Evolutionary conservation across 2,113 vertebrate genomes (phyloP).

Genomic region (Xenus cinereus): DNA sequence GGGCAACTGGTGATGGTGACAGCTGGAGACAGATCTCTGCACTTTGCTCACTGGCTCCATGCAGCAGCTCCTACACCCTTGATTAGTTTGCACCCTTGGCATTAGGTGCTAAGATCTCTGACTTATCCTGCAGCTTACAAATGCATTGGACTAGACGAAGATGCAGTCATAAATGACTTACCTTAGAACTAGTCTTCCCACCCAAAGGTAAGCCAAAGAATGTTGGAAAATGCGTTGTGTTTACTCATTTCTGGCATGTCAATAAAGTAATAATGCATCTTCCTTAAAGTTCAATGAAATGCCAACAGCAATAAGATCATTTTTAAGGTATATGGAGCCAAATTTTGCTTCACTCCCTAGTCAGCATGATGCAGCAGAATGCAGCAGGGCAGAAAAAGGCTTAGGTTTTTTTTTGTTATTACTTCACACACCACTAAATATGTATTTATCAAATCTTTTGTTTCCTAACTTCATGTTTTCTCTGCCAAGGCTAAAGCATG

Average conservation of each 20-base stretch:
- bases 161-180: neutral
- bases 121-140: neutral
- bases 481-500: slow-evolving; percentile 37
- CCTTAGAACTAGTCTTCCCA: neutral
- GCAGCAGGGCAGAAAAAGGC: neutral
- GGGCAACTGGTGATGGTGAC: neutral
- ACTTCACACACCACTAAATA: slow-evolving; percentile 11
- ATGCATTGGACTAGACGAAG: neutral
- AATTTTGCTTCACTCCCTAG: neutral
- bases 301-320: neutral
- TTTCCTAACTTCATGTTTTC: slow-evolving; percentile 27
- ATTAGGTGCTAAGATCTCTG: neutral
- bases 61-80: neutral
- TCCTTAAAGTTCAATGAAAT: neutral
- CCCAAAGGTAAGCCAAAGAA: neutral
- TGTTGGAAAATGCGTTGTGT: neutral
- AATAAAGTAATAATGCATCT: neutral
- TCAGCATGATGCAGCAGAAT: slow-evolving; percentile 4
- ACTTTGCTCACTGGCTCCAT: neutral
- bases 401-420: neutral
- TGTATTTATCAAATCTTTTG: slow-evolving; percentile 32
- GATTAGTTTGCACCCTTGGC: neutral
- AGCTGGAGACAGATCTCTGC: neutral
- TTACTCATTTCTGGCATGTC: neutral
- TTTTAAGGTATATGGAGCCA: neutral